Conservation (phyloP, 1,140 invertebrate species). For the Berghia stephanieae region DNA sequence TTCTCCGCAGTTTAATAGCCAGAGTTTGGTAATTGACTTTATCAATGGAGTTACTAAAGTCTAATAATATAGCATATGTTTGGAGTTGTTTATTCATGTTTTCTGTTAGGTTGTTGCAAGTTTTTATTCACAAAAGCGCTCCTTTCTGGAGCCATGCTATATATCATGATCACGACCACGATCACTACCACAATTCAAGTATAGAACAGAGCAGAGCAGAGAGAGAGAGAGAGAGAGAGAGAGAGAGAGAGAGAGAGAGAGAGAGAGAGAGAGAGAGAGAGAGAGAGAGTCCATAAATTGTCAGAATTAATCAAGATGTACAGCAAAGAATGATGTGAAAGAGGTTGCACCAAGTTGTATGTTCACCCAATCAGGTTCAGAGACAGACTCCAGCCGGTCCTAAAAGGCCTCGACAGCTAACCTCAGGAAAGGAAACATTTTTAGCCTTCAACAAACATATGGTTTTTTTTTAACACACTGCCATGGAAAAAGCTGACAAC, state of each 20-base stretch:
- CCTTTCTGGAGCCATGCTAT: too few species aligned
- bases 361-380: background rate
- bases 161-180: background rate
- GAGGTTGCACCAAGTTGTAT: background rate
- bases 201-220: too few species aligned
- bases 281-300: too few species aligned
- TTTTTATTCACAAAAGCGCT: too few species aligned
- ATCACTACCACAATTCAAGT: too few species aligned
- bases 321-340: background rate
- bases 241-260: background rate
- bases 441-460: too few species aligned
- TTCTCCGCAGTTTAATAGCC: background rate
- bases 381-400: background rate
- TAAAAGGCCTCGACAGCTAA: background rate
- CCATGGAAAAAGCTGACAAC: too few species aligned
- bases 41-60: background rate
- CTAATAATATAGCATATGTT: too few species aligned
- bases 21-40: background rate
- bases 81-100: too few species aligned
- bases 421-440: background rate
- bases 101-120: too few species aligned
- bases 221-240: background rate
- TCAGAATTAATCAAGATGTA: background rate
- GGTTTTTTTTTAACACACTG: background rate
- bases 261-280: slow-evolving; percentile 15